Conservation (phyloP, 2,113 vertebrate genomes). For the Dasypus novemcinctus region DNA sequence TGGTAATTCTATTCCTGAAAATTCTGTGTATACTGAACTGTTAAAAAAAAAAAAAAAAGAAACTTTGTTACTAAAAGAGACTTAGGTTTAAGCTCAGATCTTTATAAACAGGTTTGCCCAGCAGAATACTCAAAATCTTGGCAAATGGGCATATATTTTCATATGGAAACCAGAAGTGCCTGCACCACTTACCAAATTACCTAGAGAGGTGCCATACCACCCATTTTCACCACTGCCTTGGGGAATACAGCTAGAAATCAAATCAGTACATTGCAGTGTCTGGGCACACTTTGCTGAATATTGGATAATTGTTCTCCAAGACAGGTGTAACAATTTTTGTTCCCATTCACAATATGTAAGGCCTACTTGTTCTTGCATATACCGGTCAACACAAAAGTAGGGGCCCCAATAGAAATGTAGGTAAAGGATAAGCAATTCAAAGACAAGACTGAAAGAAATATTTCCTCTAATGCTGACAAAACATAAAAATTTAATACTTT, state of each 20-base stretch:
- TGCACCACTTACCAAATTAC: background rate
- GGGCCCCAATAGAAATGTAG: no score
- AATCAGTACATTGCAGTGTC: background rate
- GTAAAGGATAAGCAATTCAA: no score
- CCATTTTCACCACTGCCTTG: background rate
- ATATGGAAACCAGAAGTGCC: background rate
- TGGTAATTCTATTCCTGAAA: conserved; percentile 3
- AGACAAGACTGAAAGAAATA: no score
- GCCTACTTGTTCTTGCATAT: background rate
- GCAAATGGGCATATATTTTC: background rate
- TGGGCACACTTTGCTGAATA: fast-evolving
- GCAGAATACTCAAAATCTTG: background rate
- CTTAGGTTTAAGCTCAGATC: background rate
- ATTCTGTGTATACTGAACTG: background rate
- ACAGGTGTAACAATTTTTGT: background rate
- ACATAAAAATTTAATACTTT: no score
- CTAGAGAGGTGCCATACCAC: fast-evolving
- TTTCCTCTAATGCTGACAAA: no score
- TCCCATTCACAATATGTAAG: background rate
- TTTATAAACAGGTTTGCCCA: background rate
- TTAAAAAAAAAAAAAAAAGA: background rate
- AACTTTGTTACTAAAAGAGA: background rate
- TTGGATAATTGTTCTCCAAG: background rate
- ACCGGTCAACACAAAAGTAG: no score
- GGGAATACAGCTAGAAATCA: no score